Conservation (phyloP, 2,888 invertebrate genomes). For the Drosophila peninsularis region DNA sequence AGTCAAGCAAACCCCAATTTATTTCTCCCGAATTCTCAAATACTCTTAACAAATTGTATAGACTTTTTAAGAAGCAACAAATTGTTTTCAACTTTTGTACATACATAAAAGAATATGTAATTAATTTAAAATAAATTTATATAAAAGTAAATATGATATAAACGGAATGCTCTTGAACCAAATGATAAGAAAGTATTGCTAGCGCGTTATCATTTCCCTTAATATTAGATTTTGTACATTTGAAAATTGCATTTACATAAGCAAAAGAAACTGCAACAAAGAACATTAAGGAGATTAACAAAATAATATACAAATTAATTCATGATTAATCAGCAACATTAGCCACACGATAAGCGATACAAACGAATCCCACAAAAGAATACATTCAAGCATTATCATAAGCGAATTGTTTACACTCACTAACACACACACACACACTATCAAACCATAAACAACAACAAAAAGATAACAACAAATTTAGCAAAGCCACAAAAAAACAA, state of each 20-base stretch:
- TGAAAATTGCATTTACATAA: constrained; percentile 69
- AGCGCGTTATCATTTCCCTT: constrained; percentile 57
- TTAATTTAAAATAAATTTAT: neutral
- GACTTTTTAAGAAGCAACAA: constrained; percentile 34
- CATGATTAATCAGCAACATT: constrained; percentile 70
- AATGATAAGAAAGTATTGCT: constrained; percentile 37
- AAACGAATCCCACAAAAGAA: constrained; percentile 56
- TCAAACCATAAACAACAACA: constrained; percentile 63
- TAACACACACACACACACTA: constrained; percentile 42
- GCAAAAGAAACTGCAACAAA: constrained; percentile 30
- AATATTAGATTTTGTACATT: constrained; percentile 69
- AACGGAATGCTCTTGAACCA: constrained; percentile 34
- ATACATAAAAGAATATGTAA: constrained; percentile 33
- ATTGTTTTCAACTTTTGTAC: constrained; percentile 48
- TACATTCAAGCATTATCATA: constrained; percentile 60
- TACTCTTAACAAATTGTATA: constrained; percentile 53
- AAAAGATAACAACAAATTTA: constrained; percentile 57
- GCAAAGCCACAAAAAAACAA: constrained; percentile 53
- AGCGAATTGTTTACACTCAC: constrained; percentile 54
- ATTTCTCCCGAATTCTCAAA: constrained; percentile 32
- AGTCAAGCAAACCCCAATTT: constrained; percentile 9
- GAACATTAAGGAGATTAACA: neutral
- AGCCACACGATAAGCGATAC: constrained; percentile 61
- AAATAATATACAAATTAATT: constrained; percentile 44
- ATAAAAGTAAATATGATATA: constrained; percentile 11